Evolutionary conservation across 2,888 invertebrate species (phyloP).

Genomic region (Synanthedon myopaeformis): DNA sequence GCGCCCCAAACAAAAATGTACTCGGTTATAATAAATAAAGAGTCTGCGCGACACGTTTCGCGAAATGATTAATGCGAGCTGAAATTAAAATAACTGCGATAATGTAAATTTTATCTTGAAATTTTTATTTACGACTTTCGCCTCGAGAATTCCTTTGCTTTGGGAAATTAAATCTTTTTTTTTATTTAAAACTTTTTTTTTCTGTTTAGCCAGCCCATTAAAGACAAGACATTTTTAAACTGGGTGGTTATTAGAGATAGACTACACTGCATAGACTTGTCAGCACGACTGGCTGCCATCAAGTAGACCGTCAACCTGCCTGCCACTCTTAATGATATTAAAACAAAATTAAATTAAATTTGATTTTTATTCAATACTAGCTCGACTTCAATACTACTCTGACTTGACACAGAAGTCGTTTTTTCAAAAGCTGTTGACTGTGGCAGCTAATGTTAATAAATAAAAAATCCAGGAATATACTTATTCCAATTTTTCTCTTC

Average conservation of each 20-base stretch:
- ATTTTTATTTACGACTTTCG: constrained; percentile 46
- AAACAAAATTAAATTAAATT: too few relatives aligned
- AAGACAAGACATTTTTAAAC: too few relatives aligned
- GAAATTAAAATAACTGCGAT: constrained; percentile 65
- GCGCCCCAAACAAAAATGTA: constrained; percentile 39
- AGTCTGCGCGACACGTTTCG: constrained; percentile 22
- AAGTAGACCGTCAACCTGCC: too few relatives aligned
- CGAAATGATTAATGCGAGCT: constrained; percentile 55
- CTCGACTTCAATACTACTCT: too few relatives aligned
- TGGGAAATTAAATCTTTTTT: background rate
- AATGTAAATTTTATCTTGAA: constrained; percentile 51
- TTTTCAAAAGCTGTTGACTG: background rate
- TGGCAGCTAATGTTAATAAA: background rate
- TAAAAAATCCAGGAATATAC: too few relatives aligned
- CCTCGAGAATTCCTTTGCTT: constrained; percentile 6
- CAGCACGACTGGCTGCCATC: too few relatives aligned
- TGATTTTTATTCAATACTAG: too few relatives aligned
- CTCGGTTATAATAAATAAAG: constrained; percentile 27
- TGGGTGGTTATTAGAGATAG: background rate
- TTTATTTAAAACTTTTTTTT: background rate
- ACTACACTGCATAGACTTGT: background rate
- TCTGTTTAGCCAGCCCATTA: background rate
- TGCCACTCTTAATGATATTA: too few relatives aligned
- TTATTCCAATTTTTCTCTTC: too few relatives aligned
- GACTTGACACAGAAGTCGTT: too few relatives aligned